Evolutionary conservation across 2,797 vertebrate species (phyloP).

Genomic region (Argyrosomus regius): DNA sequence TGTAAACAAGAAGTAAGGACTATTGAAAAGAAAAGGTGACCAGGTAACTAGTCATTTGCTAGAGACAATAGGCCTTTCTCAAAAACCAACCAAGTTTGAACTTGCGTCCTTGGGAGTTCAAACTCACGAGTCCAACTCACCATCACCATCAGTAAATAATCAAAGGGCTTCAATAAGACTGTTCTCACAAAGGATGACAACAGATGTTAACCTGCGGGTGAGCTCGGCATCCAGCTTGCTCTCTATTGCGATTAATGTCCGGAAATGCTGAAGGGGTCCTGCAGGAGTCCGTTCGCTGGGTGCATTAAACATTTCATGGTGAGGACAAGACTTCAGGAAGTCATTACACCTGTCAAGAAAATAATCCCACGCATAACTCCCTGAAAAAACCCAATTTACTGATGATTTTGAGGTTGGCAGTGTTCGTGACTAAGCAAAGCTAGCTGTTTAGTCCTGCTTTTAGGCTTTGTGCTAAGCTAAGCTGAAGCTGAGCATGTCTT

Average conservation of each 20-base stretch:
- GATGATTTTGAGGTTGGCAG: too few relatives aligned
- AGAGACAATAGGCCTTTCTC: neutral
- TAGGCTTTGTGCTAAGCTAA: constrained; percentile 21
- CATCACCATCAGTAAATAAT: neutral
- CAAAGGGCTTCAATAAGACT: neutral
- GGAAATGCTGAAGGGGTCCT: neutral
- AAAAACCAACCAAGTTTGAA: too few relatives aligned
- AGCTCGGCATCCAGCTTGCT: neutral
- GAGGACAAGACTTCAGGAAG: too few relatives aligned
- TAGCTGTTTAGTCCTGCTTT: neutral
- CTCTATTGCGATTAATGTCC: neutral
- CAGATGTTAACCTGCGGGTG: neutral
- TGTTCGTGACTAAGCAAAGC: neutral
- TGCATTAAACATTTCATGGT: too few relatives aligned
- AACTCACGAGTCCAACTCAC: neutral
- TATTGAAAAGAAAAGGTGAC: neutral
- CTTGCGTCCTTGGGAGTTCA: too few relatives aligned
- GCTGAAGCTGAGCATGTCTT: neutral
- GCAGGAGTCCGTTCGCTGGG: neutral
- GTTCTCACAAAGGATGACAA: neutral
- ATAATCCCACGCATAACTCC: too few relatives aligned
- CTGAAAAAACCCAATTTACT: too few relatives aligned
- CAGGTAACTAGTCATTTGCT: neutral
- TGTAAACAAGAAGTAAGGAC: neutral
- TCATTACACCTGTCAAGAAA: too few relatives aligned